These are phyloP conservation scores for Vanessa cardui DNA, from an alignment of 2,888 invertebrate species.

Conservation along the genomic window DNA sequence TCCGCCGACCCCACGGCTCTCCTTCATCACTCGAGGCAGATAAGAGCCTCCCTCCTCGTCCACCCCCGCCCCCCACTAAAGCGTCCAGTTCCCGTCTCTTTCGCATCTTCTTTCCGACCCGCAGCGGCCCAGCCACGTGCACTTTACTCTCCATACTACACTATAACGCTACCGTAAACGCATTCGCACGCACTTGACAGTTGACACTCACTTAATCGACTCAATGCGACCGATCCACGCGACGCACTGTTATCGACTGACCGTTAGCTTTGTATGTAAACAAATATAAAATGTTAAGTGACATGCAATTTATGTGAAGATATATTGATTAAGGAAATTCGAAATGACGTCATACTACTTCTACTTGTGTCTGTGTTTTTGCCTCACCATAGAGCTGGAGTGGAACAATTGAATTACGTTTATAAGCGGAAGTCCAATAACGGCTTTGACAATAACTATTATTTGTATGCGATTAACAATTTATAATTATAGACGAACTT, in stretches of 20 bases:
- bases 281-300: slow-evolving; percentile 32
- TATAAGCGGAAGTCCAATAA: slow-evolving; percentile 5
- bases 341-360: neutral
- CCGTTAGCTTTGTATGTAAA: slow-evolving; percentile 47
- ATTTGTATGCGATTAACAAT: neutral
- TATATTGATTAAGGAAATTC: neutral
- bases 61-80: slow-evolving; percentile 82
- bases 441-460: neutral
- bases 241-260: slow-evolving; percentile 60
- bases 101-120: slow-evolving; percentile 89
- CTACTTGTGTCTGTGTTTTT: slow-evolving; percentile 8
- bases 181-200: slow-evolving; percentile 58
- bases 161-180: slow-evolving; percentile 65
- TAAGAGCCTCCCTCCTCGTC: slow-evolving; percentile 81
- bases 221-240: slow-evolving; percentile 55
- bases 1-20: slow-evolving; percentile 79
- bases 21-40: slow-evolving; percentile 83
- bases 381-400: neutral
- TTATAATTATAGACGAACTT: neutral
- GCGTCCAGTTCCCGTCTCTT: slow-evolving; percentile 90
- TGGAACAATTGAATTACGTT: slow-evolving; percentile 7
- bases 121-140: slow-evolving; percentile 85
- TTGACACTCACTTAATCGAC: slow-evolving; percentile 40
- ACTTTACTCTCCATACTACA: slow-evolving; percentile 77
- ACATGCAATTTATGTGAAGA: slow-evolving; percentile 6